phyloP scores from a whole-genome alignment of 2,888 invertebrate species.

The Lasioglossum zephyrum region DNA sequence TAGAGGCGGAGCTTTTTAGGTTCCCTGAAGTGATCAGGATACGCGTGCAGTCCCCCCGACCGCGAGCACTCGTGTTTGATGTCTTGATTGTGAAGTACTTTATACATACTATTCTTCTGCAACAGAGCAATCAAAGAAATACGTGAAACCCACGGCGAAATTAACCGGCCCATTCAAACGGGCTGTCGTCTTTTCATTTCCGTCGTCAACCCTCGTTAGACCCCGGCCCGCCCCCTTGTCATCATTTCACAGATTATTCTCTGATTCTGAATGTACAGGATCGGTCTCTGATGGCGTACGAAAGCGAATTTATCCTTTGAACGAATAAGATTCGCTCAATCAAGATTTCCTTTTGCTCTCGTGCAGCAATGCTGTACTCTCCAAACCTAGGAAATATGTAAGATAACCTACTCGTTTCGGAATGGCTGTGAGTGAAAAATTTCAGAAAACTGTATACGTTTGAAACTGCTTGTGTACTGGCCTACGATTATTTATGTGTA shows the following conservation, averaged over 20 bases:
- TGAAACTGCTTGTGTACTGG: too few species aligned
- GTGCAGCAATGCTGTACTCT: too few species aligned
- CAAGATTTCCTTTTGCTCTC: background rate
- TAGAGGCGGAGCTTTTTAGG: constrained; percentile 65
- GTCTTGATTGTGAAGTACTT: constrained; percentile 80
- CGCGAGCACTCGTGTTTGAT: constrained; percentile 82
- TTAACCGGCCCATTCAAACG: background rate
- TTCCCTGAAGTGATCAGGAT: constrained; percentile 83
- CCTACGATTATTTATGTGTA: too few species aligned
- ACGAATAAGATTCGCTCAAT: background rate
- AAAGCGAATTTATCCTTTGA: background rate
- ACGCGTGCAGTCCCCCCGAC: constrained; percentile 81
- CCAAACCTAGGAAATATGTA: too few species aligned
- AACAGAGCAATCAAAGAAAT: constrained; percentile 51
- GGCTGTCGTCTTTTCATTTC: background rate
- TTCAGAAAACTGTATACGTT: too few species aligned
- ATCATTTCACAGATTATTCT: background rate
- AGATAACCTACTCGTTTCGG: too few species aligned
- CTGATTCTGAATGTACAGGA: background rate
- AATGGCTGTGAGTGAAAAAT: too few species aligned
- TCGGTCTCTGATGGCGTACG: background rate
- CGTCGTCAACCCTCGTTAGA: background rate
- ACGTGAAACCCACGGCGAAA: background rate
- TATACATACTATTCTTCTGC: constrained; percentile 83
- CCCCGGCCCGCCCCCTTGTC: background rate